phyloP scores from a whole-genome alignment of 2,113 vertebrate genomes.

The Spermophilus dauricus region DNA sequence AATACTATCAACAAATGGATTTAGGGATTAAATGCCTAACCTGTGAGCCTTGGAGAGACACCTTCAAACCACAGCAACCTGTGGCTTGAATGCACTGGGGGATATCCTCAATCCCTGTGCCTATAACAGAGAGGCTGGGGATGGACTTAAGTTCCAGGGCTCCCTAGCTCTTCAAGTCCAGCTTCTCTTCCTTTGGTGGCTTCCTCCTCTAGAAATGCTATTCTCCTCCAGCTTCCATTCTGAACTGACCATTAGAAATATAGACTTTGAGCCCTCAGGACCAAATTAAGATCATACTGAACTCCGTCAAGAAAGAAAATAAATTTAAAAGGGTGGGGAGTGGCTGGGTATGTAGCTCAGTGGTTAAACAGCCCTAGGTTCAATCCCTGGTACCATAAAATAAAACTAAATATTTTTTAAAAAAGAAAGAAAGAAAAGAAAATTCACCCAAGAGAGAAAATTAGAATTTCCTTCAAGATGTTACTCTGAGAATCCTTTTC shows the following conservation, averaged over 20 bases:
- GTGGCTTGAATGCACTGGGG: neutral
- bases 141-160: fast-evolving
- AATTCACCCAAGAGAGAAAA: neutral
- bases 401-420: too few relatives aligned
- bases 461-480: neutral
- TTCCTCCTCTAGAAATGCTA: neutral
- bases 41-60: neutral
- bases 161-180: fast-evolving
- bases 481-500: neutral
- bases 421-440: neutral
- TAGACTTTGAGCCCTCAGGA: neutral
- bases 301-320: neutral
- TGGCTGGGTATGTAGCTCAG: too few relatives aligned
- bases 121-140: too few relatives aligned
- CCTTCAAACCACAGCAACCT: too few relatives aligned
- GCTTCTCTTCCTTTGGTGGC: neutral
- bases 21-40: neutral
- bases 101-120: fast-evolving
- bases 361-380: too few relatives aligned
- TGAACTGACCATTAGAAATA: neutral
- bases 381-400: too few relatives aligned
- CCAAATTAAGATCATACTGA: neutral
- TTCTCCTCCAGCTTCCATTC: neutral
- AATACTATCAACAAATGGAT: neutral
- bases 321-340: too few relatives aligned